These are phyloP conservation scores for Aphelinus certus DNA, from an alignment of 1,140 invertebrate species.

Conservation along the genomic window DNA sequence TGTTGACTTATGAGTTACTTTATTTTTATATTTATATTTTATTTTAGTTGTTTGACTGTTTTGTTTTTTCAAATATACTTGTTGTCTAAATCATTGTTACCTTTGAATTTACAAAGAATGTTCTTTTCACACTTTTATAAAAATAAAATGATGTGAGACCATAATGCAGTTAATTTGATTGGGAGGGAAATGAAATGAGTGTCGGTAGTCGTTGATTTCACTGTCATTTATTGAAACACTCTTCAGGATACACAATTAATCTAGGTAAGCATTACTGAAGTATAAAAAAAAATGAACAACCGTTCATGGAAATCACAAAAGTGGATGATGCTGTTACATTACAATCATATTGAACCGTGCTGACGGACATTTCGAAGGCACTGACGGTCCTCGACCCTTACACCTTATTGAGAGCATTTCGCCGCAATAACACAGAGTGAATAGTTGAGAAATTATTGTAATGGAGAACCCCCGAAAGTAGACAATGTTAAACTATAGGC, in stretches of 20 bases:
- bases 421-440: constrained; percentile 54
- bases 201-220: constrained; percentile 47
- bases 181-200: constrained; percentile 11
- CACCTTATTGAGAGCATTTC: constrained; percentile 54
- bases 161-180: neutral
- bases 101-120: too few relatives aligned
- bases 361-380: constrained; percentile 62
- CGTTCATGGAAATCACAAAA: constrained; percentile 64
- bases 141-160: too few relatives aligned
- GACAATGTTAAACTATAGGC: constrained; percentile 6
- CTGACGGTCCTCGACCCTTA: constrained; percentile 66
- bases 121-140: too few relatives aligned
- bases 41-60: too few relatives aligned
- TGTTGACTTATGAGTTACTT: too few relatives aligned
- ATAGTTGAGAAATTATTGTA: constrained; percentile 2
- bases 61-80: too few relatives aligned
- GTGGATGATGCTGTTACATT: constrained; percentile 53
- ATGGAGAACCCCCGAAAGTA: constrained; percentile 18
- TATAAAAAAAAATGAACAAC: constrained; percentile 60
- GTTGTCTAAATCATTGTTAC: too few relatives aligned
- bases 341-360: constrained; percentile 46
- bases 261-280: constrained; percentile 64
- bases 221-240: constrained; percentile 65
- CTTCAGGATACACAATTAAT: constrained; percentile 62
- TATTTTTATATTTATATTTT: too few relatives aligned